These are phyloP conservation scores for Parasteatoda tepidariorum DNA, from an alignment of 1,140 invertebrate species.

Conservation along the genomic window DNA sequence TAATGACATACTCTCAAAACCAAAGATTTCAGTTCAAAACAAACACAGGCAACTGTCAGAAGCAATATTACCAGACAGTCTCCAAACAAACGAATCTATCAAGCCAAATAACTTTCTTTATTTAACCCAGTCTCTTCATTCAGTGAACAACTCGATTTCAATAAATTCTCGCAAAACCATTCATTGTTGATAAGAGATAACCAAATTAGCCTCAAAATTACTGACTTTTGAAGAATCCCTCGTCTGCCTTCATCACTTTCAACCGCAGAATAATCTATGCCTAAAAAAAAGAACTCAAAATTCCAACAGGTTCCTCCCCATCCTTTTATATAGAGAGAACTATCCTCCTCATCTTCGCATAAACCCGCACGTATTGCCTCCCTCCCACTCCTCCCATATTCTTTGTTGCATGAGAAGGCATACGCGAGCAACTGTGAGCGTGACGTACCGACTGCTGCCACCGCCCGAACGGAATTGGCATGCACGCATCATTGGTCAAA, in stretches of 20 bases:
- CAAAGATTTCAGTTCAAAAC: no score
- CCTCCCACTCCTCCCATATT: conserved; percentile 2
- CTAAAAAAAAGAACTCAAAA: conserved; percentile 13
- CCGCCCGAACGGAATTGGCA: conserved; percentile 54
- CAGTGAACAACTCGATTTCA: no score
- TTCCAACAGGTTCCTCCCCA: conserved; percentile 32
- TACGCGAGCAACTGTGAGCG: conserved; percentile 42
- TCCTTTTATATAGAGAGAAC: neutral
- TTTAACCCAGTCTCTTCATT: no score
- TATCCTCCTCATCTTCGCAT: neutral
- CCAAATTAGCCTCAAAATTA: conserved; percentile 8
- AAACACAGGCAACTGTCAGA: no score
- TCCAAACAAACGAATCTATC: no score
- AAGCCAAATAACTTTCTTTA: no score
- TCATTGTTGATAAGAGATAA: neutral
- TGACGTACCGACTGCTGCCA: conserved; percentile 55
- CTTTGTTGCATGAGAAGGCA: conserved; percentile 29
- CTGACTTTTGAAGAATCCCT: conserved; percentile 6
- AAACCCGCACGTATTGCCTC: neutral
- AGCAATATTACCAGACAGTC: no score
- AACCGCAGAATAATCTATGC: neutral
- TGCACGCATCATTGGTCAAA: conserved; percentile 60
- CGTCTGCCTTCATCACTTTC: neutral
- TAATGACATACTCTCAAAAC: no score
- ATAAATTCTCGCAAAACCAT: neutral